phyloP scores from a whole-genome alignment of 2,888 invertebrate genomes.

The Keiferia lycopersicella region DNA sequence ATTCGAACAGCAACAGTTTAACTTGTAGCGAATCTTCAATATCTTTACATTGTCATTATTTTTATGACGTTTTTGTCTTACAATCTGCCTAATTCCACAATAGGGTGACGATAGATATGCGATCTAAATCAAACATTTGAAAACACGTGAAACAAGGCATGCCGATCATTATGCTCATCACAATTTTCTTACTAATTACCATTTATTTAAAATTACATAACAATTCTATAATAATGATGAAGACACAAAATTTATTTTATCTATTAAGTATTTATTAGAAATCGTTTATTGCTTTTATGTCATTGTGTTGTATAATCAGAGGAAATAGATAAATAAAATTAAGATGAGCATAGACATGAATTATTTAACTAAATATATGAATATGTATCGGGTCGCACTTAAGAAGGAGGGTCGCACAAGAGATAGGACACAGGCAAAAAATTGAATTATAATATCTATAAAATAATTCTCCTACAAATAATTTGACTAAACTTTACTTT shows the following conservation, averaged over 20 bases:
- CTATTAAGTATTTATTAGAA: slow-evolving; percentile 28
- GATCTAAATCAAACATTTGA: slow-evolving; percentile 68
- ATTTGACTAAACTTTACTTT: slow-evolving; percentile 14
- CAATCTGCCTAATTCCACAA: slow-evolving; percentile 24
- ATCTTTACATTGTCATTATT: no score
- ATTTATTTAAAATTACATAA: slow-evolving; percentile 25
- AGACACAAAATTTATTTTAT: slow-evolving; percentile 18
- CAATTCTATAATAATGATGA: slow-evolving; percentile 24
- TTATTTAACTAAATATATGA: slow-evolving; percentile 35
- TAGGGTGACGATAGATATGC: slow-evolving; percentile 25
- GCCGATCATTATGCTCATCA: slow-evolving; percentile 71
- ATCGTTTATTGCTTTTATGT: slow-evolving; percentile 31
- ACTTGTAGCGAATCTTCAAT: no score
- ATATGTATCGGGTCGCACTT: slow-evolving; percentile 49
- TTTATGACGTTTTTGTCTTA: background rate
- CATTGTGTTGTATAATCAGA: slow-evolving; percentile 7
- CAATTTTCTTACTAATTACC: slow-evolving; percentile 41
- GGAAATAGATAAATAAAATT: slow-evolving; percentile 43
- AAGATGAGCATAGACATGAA: slow-evolving; percentile 66
- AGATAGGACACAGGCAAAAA: slow-evolving; percentile 36
- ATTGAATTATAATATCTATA: slow-evolving; percentile 39
- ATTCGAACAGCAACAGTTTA: no score
- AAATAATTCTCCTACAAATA: slow-evolving; percentile 6
- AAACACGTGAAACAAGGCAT: slow-evolving; percentile 77
- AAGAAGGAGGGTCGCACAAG: slow-evolving; percentile 50